Evolutionary conservation across 2,797 vertebrate genomes (phyloP).

Genomic region (Chloroceryle inda): DNA sequence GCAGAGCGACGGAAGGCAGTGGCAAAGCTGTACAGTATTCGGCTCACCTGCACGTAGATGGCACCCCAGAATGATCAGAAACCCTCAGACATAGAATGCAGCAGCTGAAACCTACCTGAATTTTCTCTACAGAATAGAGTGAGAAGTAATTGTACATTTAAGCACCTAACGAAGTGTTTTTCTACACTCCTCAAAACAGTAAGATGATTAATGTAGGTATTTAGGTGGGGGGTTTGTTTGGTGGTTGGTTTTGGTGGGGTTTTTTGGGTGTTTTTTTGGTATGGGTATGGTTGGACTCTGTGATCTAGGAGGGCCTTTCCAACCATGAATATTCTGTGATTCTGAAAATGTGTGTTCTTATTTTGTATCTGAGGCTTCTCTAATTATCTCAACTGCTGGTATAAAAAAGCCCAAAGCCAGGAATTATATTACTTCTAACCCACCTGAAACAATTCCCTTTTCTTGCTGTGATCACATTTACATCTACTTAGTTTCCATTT

Average conservation of each 20-base stretch:
- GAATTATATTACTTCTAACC: neutral
- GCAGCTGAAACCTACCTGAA: neutral
- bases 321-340: too few species aligned
- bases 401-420: neutral
- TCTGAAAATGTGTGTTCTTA: neutral
- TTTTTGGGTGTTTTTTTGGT: too few species aligned
- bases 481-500: neutral
- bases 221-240: too few species aligned
- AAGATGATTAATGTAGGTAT: neutral
- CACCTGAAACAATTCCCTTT: neutral
- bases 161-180: neutral
- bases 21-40: constrained; percentile 98
- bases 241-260: too few species aligned
- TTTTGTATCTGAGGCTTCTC: neutral
- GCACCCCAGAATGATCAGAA: constrained; percentile 35
- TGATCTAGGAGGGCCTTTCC: too few species aligned
- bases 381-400: neutral
- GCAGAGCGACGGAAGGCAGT: constrained; percentile 96
- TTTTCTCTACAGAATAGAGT: neutral
- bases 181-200: neutral
- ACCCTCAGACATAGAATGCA: neutral
- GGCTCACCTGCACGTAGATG: constrained; percentile 87
- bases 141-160: rapidly evolving
- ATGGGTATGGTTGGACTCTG: too few species aligned
- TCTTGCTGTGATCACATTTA: neutral